Conservation (phyloP, 2,888 invertebrate species). For the Tachina grossa region DNA sequence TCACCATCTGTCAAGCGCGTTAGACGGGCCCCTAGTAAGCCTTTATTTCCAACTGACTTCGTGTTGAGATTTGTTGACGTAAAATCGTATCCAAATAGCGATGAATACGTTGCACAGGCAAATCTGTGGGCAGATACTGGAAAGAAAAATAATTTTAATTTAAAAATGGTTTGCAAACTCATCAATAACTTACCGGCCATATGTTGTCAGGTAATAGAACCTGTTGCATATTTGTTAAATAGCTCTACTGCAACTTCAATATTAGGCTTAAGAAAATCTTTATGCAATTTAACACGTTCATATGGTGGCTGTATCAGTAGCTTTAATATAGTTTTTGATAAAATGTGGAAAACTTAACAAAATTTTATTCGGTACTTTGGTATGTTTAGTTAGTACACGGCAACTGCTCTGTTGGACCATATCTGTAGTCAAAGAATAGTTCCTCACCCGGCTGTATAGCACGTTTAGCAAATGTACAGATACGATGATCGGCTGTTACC, state of each 20-base stretch:
- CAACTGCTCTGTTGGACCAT: constrained; percentile 98
- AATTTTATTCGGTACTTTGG: too few species aligned
- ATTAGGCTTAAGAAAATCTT: constrained; percentile 88
- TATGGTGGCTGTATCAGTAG: constrained; percentile 83
- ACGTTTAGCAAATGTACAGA: constrained; percentile 98
- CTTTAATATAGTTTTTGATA: constrained; percentile 83
- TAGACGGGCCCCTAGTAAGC: constrained; percentile 92
- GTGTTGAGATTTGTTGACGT: too few species aligned
- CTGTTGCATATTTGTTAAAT: constrained; percentile 91
- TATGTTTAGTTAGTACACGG: too few species aligned
- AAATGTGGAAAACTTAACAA: constrained; percentile 78
- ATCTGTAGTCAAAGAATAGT: constrained; percentile 99
- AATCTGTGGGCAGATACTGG: too few species aligned
- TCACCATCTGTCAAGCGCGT: constrained; percentile 91
- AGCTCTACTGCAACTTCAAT: constrained; percentile 90
- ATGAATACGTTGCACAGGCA: too few species aligned
- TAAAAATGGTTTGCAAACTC: too few species aligned
- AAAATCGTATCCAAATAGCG: too few species aligned
- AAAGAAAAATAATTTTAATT: too few species aligned
- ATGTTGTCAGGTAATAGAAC: constrained; percentile 93
- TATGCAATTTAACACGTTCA: constrained; percentile 83
- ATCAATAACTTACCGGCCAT: too few species aligned
- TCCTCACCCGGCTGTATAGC: constrained; percentile 98
- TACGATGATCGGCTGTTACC: constrained; percentile 96
- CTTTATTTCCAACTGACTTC: too few species aligned